These are phyloP conservation scores for Morone saxatilis DNA, from an alignment of 2,113 vertebrate species.

Conservation along the genomic window DNA sequence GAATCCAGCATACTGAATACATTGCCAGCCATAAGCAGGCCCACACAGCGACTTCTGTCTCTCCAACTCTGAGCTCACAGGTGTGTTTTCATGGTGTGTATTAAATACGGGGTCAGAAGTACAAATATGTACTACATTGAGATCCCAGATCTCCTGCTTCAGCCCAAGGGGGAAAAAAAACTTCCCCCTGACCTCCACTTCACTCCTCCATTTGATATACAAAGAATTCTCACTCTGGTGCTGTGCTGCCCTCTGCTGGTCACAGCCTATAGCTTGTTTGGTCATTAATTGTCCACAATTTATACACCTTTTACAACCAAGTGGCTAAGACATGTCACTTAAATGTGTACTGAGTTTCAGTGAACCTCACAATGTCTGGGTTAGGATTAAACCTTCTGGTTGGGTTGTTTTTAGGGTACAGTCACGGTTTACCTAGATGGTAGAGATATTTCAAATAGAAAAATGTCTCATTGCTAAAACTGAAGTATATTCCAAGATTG, in stretches of 20 bases:
- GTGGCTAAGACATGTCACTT: not conserved
- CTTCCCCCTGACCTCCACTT: slow-evolving; percentile 41
- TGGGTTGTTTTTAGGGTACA: not conserved
- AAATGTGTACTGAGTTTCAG: not conserved
- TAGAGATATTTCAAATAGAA: not conserved
- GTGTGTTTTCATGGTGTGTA: slow-evolving; percentile 53
- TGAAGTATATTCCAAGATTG: not conserved
- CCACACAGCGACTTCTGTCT: slow-evolving; percentile 33
- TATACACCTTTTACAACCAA: not conserved
- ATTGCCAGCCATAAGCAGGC: slow-evolving; percentile 24
- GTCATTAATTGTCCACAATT: not conserved
- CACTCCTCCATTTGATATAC: slow-evolving; percentile 12
- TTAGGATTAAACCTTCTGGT: not conserved
- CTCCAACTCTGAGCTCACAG: slow-evolving; percentile 23
- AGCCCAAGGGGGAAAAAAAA: slow-evolving; percentile 7
- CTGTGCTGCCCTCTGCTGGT: slow-evolving; percentile 78
- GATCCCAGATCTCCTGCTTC: slow-evolving; percentile 51
- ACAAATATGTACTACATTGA: slow-evolving; percentile 47
- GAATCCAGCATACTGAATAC: slow-evolving; percentile 31
- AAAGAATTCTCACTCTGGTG: not conserved
- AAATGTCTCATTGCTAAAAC: not conserved
- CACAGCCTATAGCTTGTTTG: not conserved
- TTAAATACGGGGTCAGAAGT: slow-evolving; percentile 44
- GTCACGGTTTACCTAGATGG: not conserved
- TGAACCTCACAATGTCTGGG: not conserved